A percentile compares a stretch with the other conserved stretches of the same genome.
phyloP scores from a whole-genome alignment of 2,113 vertebrate genomes.

The Martes martes region DNA sequence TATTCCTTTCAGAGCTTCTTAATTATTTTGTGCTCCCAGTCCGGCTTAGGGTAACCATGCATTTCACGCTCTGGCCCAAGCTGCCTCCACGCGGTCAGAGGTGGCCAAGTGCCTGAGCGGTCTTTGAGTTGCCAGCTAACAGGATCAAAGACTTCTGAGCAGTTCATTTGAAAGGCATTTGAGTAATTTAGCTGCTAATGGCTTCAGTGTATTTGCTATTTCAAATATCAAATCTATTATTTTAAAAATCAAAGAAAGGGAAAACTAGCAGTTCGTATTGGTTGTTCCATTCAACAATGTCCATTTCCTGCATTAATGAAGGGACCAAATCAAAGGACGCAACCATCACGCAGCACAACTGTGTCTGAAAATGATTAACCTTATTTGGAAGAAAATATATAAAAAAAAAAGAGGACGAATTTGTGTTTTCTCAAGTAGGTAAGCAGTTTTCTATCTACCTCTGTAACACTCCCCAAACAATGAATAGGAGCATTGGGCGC shows the following conservation, averaged over 20 bases:
- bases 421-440: not conserved
- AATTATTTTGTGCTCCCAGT: not conserved
- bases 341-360: not conserved
- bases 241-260: constrained; percentile 61
- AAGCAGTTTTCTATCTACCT: not conserved
- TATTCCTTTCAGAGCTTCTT: not conserved
- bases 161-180: constrained; percentile 77
- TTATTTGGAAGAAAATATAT: not conserved
- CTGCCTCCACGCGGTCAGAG: not conserved
- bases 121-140: constrained; percentile 48
- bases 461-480: not conserved
- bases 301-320: constrained; percentile 29
- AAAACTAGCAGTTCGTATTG: constrained; percentile 37
- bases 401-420: not conserved
- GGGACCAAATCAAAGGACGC: constrained; percentile 55
- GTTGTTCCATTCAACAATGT: not conserved
- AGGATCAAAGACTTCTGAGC: constrained; percentile 74
- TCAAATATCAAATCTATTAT: constrained; percentile 68
- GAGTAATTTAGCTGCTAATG: constrained; percentile 72
- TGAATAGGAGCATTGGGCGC: not conserved
- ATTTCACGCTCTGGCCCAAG: not conserved
- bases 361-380: not conserved
- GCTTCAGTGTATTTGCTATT: constrained; percentile 72
- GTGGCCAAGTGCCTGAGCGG: not conserved
- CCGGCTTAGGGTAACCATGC: not conserved